Base-by-base conservation (phyloP, 2,888 invertebrate species). In the Pseudococcus viburni region DNA sequence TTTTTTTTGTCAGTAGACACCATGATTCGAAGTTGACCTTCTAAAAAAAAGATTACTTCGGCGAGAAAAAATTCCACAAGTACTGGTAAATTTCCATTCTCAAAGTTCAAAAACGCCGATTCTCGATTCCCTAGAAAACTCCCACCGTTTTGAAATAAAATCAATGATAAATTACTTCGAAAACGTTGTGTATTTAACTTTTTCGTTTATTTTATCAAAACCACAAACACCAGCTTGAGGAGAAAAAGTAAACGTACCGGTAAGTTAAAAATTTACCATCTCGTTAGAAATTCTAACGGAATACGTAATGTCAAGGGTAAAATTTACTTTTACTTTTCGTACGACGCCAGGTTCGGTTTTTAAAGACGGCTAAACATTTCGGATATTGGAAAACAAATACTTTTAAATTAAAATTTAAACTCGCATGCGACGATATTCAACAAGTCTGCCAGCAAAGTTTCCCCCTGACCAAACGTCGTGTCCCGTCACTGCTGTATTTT, bases 391-490 rank as follows among this genome's bases (percentile, higher is more conserved):
- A 73, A 83, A 83, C 46, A 46, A 83, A 83, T 83, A 46, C 46
- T 46, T 46, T 64, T 33, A 83, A 83, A 83, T 83, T 83, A 46
- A 83, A 46, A 83, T 83, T 83, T 83, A 83, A 73, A 83, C 80
- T 19, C 80, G 11, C 80, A 83, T 46, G 46, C 46, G 80, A 83
- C 80, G 19, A 83, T 19, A 83, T 46, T 83, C 80, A 83, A 83
- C 80, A 83, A 83, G 80, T 83, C 26, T 9, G 33, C 73, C 26
- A 33, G 39, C 12, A 73, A 73, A 73, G 33, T 73, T 73, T 73
- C 33, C 33, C 68, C 26, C 68, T 26, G 22, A 3, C 33, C 33
- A 6, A 68, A 8, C 11, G n/a, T 4, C 59, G 0, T 1, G n/a
- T 4, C 59, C 2, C 22, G 4, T 55, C n/a, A 22, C 0, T 22